Evolutionary conservation across 2,797 vertebrate genomes (phyloP).

Genomic region (Macroramphosus scolopax): DNA sequence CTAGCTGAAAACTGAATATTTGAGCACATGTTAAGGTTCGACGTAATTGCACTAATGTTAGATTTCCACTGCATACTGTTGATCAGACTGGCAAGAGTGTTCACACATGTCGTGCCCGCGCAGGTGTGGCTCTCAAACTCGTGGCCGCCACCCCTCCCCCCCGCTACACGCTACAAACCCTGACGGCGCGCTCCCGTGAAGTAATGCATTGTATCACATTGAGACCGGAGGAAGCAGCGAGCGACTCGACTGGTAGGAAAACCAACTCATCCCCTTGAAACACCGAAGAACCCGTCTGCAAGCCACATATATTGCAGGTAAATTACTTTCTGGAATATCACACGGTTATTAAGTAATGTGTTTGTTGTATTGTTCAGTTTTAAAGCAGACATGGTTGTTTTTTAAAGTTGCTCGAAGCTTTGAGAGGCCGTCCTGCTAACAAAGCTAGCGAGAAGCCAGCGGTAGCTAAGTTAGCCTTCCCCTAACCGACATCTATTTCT

Average conservation of each 20-base stretch:
- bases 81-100: not conserved
- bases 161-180: conserved; percentile 47
- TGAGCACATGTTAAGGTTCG: too few species aligned
- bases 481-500: conserved; percentile 40
- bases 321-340: conserved; percentile 41
- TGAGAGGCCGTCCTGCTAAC: conserved; percentile 41
- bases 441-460: conserved; percentile 43
- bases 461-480: conserved; percentile 43
- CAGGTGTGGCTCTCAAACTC: conserved; percentile 80
- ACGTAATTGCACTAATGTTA: too few species aligned
- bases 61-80: too few species aligned
- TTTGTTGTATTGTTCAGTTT: not conserved
- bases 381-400: conserved; percentile 2
- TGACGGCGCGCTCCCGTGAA: conserved; percentile 68
- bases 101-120: conserved; percentile 67
- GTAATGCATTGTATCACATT: conserved; percentile 74
- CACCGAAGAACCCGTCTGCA: conserved; percentile 41
- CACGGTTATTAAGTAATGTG: fast-evolving
- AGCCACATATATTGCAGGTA: conserved; percentile 70
- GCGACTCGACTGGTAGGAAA: conserved; percentile 35
- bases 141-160: conserved; percentile 70
- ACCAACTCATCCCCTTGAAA: conserved; percentile 38
- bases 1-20: too few species aligned
- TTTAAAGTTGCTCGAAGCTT: conserved; percentile 55
- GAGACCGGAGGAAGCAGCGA: conserved; percentile 48